Conservation (phyloP, 2,113 vertebrate species). For the Tragulus kanchil region DNA sequence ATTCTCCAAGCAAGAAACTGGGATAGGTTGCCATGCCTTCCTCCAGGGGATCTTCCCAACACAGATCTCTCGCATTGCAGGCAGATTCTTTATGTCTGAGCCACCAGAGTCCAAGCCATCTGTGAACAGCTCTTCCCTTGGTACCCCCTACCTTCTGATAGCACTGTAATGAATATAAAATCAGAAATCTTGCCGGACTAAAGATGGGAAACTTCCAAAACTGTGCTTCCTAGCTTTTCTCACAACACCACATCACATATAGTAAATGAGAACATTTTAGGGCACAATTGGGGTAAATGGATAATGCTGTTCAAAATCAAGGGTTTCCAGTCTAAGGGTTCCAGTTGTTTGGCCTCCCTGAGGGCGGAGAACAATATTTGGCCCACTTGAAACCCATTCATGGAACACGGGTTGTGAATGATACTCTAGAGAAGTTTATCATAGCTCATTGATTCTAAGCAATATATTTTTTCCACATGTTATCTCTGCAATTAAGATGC, state of each 20-base stretch:
- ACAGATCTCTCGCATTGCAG: no score
- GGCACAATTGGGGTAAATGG: not conserved
- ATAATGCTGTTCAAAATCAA: not conserved
- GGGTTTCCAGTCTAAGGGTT: not conserved
- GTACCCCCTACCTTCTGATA: not conserved
- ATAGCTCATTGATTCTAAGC: not conserved
- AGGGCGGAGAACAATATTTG: not conserved
- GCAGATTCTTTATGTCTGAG: no score
- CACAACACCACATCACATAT: not conserved
- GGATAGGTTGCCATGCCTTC: no score
- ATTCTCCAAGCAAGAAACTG: no score
- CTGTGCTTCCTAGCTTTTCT: not conserved
- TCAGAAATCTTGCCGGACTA: not conserved
- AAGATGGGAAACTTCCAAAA: not conserved
- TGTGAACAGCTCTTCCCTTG: not conserved
- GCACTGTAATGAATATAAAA: slow-evolving; percentile 31
- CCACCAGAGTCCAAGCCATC: not conserved
- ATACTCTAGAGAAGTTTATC: not conserved
- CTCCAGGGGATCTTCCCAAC: no score
- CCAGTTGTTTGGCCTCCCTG: not conserved
- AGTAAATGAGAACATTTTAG: slow-evolving; percentile 5
- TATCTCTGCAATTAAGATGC: slow-evolving; percentile 24
- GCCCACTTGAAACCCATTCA: not conserved
- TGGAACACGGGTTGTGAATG: not conserved
- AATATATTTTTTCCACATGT: not conserved